Percentiles rank a stretch among this genome's conserved stretches.
Conservation (phyloP, 2,888 invertebrate species). For the Glaucopsyche alexis region DNA sequence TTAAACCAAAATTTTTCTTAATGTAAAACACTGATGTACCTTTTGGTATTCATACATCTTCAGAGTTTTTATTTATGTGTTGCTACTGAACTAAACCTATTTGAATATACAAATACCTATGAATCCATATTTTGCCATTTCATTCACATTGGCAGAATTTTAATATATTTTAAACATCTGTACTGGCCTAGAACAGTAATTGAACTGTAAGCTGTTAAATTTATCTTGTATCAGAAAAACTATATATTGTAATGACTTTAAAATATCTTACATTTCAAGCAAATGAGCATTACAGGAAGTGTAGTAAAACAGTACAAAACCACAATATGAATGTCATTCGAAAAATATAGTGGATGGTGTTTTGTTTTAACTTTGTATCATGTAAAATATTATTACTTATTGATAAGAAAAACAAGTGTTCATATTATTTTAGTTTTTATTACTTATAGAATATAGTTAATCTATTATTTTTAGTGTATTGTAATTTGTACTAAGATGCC, state of each 20-base stretch:
- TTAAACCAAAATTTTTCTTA: conserved; percentile 26
- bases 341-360: conserved; percentile 31
- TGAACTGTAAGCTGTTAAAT: neutral
- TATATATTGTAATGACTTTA: neutral
- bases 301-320: conserved; percentile 39
- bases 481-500: conserved; percentile 54
- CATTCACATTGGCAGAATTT: too few species aligned
- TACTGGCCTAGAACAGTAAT: neutral
- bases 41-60: too few species aligned
- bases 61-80: too few species aligned
- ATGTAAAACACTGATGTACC: neutral
- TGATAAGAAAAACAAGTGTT: conserved; percentile 75
- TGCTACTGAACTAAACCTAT: too few species aligned
- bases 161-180: neutral
- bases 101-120: too few species aligned
- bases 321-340: conserved; percentile 25
- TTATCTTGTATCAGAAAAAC: neutral
- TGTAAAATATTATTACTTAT: conserved; percentile 54
- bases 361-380: conserved; percentile 52
- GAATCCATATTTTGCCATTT: too few species aligned
- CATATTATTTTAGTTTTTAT: conserved; percentile 74
- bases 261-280: neutral
- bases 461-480: conserved; percentile 52
- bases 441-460: conserved; percentile 59
- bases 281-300: conserved; percentile 32